These are phyloP conservation scores for Gasterosteus nipponicus DNA, from an alignment of 2,113 vertebrate genomes.

Conservation along the genomic window DNA sequence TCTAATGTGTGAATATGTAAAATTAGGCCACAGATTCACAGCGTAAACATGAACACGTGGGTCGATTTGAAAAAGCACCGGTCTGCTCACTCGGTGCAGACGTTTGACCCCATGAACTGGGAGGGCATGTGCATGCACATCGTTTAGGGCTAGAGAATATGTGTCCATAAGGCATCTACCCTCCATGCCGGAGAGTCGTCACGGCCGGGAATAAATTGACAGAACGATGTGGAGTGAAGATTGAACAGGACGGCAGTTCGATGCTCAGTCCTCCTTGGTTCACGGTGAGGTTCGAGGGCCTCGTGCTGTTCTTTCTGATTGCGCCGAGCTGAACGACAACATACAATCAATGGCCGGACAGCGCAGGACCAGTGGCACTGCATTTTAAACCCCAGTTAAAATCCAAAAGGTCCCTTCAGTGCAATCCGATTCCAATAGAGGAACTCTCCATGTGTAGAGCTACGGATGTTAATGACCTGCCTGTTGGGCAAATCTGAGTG, in stretches of 20 bases:
- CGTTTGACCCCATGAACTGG: constrained; percentile 36
- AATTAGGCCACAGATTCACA: constrained; percentile 15
- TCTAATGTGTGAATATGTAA: constrained; percentile 26
- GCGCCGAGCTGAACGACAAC: constrained; percentile 50
- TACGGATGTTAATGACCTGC: constrained; percentile 51
- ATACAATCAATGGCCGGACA: constrained; percentile 67
- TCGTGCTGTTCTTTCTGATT: constrained; percentile 63
- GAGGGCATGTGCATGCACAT: constrained; percentile 38
- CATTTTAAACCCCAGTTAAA: constrained; percentile 68
- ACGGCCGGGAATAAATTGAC: constrained; percentile 59
- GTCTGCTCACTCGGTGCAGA: constrained; percentile 41
- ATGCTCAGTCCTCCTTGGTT: constrained; percentile 64
- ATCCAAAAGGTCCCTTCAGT: constrained; percentile 70
- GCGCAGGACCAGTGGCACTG: constrained; percentile 44
- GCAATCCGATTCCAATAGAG: constrained; percentile 62
- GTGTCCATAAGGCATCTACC: constrained; percentile 46
- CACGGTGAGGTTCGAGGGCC: constrained; percentile 53
- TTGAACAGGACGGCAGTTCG: constrained; percentile 68
- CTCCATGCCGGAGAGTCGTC: constrained; percentile 53
- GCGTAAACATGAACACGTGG: neutral
- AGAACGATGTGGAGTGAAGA: constrained; percentile 72
- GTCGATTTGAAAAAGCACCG: constrained; percentile 41
- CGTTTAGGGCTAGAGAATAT: constrained; percentile 55
- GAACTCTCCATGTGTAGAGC: constrained; percentile 41
- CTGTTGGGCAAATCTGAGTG: neutral